Evolutionary conservation across 2,888 invertebrate species (phyloP).

Genomic region (Hoplodrina ambigua): DNA sequence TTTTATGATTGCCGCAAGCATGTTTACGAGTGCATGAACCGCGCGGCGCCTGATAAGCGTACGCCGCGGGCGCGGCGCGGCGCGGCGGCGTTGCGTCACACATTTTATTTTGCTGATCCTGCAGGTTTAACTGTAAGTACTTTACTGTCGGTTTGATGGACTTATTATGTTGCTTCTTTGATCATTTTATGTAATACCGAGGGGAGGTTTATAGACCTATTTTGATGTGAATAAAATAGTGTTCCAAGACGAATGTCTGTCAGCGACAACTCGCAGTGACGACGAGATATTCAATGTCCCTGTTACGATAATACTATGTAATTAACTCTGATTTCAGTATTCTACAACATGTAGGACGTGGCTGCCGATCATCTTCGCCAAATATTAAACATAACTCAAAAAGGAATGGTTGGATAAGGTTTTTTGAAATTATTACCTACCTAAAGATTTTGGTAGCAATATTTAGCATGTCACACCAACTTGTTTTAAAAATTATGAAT

Average conservation of each 20-base stretch:
- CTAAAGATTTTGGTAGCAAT: neutral
- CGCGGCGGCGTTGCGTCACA: conserved; percentile 47
- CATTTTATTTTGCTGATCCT: conserved; percentile 62
- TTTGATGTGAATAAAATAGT: neutral
- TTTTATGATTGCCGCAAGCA: conserved; percentile 76
- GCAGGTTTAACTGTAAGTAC: conserved; percentile 55
- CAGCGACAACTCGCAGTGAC: neutral
- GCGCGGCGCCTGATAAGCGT: conserved; percentile 70
- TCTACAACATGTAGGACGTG: no score
- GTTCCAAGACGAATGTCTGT: neutral
- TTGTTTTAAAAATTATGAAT: neutral
- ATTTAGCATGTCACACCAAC: neutral
- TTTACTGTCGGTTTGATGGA: conserved; percentile 15
- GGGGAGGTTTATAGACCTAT: no score
- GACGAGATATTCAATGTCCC: neutral
- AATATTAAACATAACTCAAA: neutral
- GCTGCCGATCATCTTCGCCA: neutral
- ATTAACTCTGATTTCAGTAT: no score
- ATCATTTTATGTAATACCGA: neutral
- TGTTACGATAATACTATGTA: no score
- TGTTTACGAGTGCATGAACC: conserved; percentile 74
- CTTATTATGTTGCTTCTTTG: conserved; percentile 7
- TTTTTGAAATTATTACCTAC: neutral
- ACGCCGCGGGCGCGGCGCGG: conserved; percentile 60
- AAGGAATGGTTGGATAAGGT: neutral